phyloP scores from a whole-genome alignment of 2,888 invertebrate genomes.

The Papilio demoleus region DNA sequence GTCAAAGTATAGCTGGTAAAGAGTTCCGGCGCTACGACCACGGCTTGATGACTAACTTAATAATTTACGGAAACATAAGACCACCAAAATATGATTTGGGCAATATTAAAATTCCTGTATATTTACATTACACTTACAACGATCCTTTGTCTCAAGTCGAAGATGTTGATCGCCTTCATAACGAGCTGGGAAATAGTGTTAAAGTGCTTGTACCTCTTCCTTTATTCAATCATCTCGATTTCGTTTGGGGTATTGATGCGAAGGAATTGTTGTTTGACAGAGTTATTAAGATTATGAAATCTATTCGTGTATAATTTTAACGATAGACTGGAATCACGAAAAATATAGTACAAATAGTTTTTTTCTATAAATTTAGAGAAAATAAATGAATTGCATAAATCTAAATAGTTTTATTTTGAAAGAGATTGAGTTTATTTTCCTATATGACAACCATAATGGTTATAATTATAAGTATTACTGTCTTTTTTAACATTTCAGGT shows the following conservation, averaged over 20 bases:
- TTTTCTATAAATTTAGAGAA: neutral
- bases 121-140: slow-evolving; percentile 81
- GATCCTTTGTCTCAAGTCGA: slow-evolving; percentile 81
- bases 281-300: slow-evolving; percentile 69
- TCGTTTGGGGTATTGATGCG: slow-evolving; percentile 84
- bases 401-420: neutral
- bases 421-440: too few relatives aligned
- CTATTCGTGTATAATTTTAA: slow-evolving; percentile 71
- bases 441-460: too few relatives aligned
- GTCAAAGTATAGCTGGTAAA: slow-evolving; percentile 80
- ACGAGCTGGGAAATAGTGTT: slow-evolving; percentile 69
- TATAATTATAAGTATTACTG: too few relatives aligned
- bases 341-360: neutral
- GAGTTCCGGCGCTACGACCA: slow-evolving; percentile 77
- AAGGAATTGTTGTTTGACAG: slow-evolving; percentile 79
- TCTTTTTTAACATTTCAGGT: too few relatives aligned
- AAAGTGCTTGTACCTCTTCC: slow-evolving; percentile 76
- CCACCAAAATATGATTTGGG: slow-evolving; percentile 82
- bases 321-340: neutral
- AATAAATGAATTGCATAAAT: neutral
- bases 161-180: slow-evolving; percentile 74
- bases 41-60: slow-evolving; percentile 70
- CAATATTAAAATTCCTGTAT: slow-evolving; percentile 78
- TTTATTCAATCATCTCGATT: slow-evolving; percentile 86
- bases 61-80: slow-evolving; percentile 66